Percentiles rank a stretch among this genome's conserved stretches.
Evolutionary conservation across 2,113 vertebrate species (phyloP).

Genomic region (Catharus bicknelli): DNA sequence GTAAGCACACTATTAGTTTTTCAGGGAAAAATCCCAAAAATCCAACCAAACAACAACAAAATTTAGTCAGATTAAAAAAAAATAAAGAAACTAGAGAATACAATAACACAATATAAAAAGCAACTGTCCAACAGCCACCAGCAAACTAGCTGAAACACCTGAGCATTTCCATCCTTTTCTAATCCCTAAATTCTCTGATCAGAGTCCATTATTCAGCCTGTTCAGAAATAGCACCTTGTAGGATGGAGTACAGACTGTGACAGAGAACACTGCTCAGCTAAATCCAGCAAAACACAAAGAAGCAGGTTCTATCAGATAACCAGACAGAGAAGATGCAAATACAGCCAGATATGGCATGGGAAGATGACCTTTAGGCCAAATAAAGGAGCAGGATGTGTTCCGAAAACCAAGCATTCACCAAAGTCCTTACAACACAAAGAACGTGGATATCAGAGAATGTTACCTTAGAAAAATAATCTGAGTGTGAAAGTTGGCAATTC

Average conservation of each 20-base stretch:
- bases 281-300: conserved; percentile 7
- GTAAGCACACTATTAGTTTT: neutral
- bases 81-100: neutral
- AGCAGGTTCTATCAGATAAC: conserved; percentile 21
- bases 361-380: conserved; percentile 7
- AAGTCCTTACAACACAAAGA: neutral
- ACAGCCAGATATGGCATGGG: neutral
- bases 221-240: conserved; percentile 14
- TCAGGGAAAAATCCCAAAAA: neutral
- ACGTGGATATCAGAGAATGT: neutral
- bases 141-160: neutral
- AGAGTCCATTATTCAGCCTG: neutral
- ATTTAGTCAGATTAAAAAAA: neutral
- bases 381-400: neutral
- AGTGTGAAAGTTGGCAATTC: neutral
- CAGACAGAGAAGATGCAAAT: neutral
- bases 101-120: neutral
- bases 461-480: neutral
- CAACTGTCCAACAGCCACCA: neutral
- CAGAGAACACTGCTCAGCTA: neutral
- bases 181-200: neutral
- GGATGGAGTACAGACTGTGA: neutral
- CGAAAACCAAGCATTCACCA: neutral
- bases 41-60: neutral
- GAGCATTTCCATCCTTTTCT: neutral